Evolutionary conservation across 2,113 vertebrate genomes (phyloP), one percentile per base, ranked within the genome.

Genomic region (Oreochromis tanganicae): DNA sequence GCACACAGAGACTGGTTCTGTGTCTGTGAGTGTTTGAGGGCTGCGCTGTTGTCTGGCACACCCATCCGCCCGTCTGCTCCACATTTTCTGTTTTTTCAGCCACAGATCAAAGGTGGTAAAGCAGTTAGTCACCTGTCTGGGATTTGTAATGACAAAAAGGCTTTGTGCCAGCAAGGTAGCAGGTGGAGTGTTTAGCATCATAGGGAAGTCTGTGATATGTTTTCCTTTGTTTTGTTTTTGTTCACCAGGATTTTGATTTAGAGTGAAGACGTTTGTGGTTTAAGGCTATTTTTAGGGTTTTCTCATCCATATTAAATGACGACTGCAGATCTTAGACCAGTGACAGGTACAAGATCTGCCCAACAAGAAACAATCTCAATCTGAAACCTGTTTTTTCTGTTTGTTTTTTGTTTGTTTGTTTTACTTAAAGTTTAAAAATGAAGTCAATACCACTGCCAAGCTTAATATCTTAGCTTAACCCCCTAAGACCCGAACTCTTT

Each of bases 81-180:
- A 6, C 27, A 2, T 54, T 73, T 57, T 81, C 55, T 61, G 48
- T 75, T 17, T 75, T 84, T 87, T 87, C 50, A 87, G 3, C 9
- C 2, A 4, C 66, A 87, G 75, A 59, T 81, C 55, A 86, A 54
- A 83, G 48, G 68, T 38, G 19, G 17, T 50, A 29, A 81, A 71
- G 52, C 11, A 19, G 54, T 93, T 89, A 88, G 86, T 92, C 91
- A 92, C 88, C 85, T 88, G 85, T 95, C 88, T 93, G 88, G 46
- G 86, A n/a, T 82, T 86, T 86, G 61, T 66, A 46, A 59, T 56
- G 5, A 52, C 46, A 12, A 46, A 82, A 71, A 52, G 52, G 54
- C 24, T 87, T 50, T 7, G 75, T 86, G 87, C 29, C 87, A 81
- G 48, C 32, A 2, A 81, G 0, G 66, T 6, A 24, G 41, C 90